Evolutionary conservation across 1,140 invertebrate species (phyloP).

Genomic region (Drosophila malerkotliana): DNA sequence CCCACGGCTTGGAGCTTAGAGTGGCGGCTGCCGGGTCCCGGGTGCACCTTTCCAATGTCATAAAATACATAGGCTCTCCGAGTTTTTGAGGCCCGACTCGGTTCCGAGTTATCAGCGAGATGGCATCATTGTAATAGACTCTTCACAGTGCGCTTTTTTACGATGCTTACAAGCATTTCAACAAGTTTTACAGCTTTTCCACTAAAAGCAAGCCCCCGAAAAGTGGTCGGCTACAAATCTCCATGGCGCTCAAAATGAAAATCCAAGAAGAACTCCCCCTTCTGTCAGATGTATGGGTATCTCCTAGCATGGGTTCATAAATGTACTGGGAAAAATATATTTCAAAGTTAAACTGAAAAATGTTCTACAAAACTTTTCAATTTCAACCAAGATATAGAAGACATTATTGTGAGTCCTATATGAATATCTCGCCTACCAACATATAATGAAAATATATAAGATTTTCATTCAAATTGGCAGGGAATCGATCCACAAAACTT

Average conservation of each 20-base stretch:
- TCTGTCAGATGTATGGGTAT: conserved; percentile 5
- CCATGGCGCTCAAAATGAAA: conserved; percentile 55
- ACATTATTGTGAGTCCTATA: no score
- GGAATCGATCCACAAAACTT: no score
- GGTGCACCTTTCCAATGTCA: conserved; percentile 63
- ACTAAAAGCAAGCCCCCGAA: conserved; percentile 75
- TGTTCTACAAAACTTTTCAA: no score
- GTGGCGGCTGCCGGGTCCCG: background rate
- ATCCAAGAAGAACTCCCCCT: conserved; percentile 39
- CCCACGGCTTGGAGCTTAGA: background rate
- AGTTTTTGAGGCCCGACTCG: conserved; percentile 8
- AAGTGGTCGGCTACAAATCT: conserved; percentile 49
- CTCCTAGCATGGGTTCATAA: background rate
- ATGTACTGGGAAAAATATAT: conserved; percentile 8
- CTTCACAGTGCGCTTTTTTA: conserved; percentile 74
- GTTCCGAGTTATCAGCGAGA: conserved; percentile 59
- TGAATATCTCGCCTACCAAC: no score
- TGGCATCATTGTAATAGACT: conserved; percentile 81
- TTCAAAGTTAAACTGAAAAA: background rate
- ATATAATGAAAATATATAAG: no score
- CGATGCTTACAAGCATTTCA: conserved; percentile 81
- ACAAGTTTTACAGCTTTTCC: conserved; percentile 83
- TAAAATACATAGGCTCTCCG: conserved; percentile 37
- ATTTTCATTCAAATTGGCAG: no score
- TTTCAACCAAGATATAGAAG: no score